Evolutionary conservation across 2,888 invertebrate species (phyloP), one percentile per base, ranked within the genome.

Genomic region (Synanthedon formicaeformis): DNA sequence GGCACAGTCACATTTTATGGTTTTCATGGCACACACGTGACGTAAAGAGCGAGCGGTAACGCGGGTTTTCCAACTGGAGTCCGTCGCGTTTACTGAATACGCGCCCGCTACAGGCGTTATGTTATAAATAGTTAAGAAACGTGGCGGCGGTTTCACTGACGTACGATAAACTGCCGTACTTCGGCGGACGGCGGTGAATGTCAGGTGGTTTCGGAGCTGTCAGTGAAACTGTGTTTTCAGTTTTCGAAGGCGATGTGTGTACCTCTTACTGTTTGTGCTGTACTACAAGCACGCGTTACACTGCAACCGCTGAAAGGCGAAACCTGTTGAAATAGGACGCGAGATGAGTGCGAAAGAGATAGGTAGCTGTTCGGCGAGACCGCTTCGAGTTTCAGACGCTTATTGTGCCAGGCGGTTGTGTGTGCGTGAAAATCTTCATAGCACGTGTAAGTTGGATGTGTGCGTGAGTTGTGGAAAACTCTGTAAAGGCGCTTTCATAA

Each of bases 301-400:
- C 78, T 83, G 84, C 81, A 79, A 79, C 75, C 71, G 73, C 81
- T 86, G 84, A 86, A 83, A 87, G 75, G 80, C 79, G 83, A 85
- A 86, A 87, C 87, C 87, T 87, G 87, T 87, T 87, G 87, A 86
- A 86, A 84, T 86, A 75, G 83, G 78, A 83, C 73, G 64, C 78
- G 71, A 71, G 73, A 75, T 70, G 75, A 54, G 85, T 57, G 75
- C 60, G 76, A 87, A 65, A 52, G 76, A 69, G 84, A 85, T 60
- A 61, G 56, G 53, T 51, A 8, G 50, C 55, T 41, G 53, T 71
- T 64, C 64, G 67, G 57, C 67, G 54, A 59, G 61, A 55, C 63
- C 73, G 69, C 69, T 55, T 57, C 57, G 60, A 72, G 61, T 81
- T 85, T 84, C 84, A 81, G 83, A 66, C 76, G 84, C 77, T 82